A percentile compares a stretch with the other conserved stretches of the same genome.
phyloP scores from a whole-genome alignment of 2,888 invertebrate genomes.

The Drosophila leonis region DNA sequence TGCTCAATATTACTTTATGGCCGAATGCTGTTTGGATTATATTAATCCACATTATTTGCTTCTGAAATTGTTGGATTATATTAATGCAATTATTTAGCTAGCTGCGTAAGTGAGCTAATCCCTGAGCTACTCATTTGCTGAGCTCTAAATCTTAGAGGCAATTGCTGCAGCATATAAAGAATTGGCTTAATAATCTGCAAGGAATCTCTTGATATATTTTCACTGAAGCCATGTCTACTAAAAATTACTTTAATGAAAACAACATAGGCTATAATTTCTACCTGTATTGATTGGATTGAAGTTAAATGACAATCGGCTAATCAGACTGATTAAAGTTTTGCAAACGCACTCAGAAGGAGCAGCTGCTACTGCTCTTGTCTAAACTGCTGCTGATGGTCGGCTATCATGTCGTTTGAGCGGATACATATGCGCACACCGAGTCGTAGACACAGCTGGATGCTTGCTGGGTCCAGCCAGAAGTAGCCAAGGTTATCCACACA shows the following conservation, averaged over 20 bases:
- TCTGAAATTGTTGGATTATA: slow-evolving; percentile 3
- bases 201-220: neutral
- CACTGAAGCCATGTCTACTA: neutral
- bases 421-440: neutral
- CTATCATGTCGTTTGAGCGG: slow-evolving; percentile 28
- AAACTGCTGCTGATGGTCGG: slow-evolving; percentile 1
- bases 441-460: neutral
- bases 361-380: neutral
- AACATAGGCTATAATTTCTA: neutral
- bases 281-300: neutral
- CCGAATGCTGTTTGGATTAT: slow-evolving; percentile 2
- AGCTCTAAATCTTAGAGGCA: neutral
- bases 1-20: slow-evolving; percentile 8
- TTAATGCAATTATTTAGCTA: neutral
- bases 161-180: neutral
- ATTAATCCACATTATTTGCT: slow-evolving; percentile 15
- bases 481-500: slow-evolving; percentile 12
- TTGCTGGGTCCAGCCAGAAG: neutral
- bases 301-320: neutral
- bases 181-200: neutral
- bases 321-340: slow-evolving; percentile 38
- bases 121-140: neutral
- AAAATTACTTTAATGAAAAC: neutral
- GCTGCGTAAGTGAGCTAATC: neutral
- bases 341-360: slow-evolving; percentile 2